A percentile compares a stretch with the other conserved stretches of the same genome.
Conservation (phyloP, 2,888 invertebrate genomes). For the Aporophyla lueneburgensis region DNA sequence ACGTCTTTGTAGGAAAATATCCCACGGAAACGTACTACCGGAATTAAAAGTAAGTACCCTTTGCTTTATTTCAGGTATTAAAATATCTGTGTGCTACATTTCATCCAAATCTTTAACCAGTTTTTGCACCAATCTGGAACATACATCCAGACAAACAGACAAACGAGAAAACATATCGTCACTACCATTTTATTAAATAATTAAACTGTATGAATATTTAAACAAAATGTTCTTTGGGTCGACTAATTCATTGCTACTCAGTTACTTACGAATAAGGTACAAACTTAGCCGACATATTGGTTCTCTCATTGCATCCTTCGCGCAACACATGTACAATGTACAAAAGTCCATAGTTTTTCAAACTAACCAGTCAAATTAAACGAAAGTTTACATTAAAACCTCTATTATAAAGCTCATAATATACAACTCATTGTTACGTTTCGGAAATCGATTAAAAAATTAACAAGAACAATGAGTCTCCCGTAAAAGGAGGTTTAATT, state of each 20-base stretch:
- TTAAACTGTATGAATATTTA: too few species aligned
- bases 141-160: too few species aligned
- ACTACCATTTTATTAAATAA: too few species aligned
- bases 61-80: too few species aligned
- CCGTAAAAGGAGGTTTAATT: conserved; percentile 81
- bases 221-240: too few species aligned
- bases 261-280: not conserved
- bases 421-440: conserved; percentile 53
- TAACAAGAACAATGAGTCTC: conserved; percentile 80
- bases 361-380: conserved; percentile 46
- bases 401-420: conserved; percentile 26
- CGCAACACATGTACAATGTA: not conserved
- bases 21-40: too few species aligned
- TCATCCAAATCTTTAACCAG: too few species aligned
- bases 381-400: not conserved
- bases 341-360: not conserved
- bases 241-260: not conserved
- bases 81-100: too few species aligned
- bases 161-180: too few species aligned
- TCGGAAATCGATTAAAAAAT: conserved; percentile 62
- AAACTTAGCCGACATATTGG: not conserved
- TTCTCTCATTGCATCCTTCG: not conserved
- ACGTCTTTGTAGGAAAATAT: too few species aligned
- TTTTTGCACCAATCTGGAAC: too few species aligned
- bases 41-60: too few species aligned